Conservation (phyloP, 2,113 vertebrate genomes). For the Neogobius melanostomus region DNA sequence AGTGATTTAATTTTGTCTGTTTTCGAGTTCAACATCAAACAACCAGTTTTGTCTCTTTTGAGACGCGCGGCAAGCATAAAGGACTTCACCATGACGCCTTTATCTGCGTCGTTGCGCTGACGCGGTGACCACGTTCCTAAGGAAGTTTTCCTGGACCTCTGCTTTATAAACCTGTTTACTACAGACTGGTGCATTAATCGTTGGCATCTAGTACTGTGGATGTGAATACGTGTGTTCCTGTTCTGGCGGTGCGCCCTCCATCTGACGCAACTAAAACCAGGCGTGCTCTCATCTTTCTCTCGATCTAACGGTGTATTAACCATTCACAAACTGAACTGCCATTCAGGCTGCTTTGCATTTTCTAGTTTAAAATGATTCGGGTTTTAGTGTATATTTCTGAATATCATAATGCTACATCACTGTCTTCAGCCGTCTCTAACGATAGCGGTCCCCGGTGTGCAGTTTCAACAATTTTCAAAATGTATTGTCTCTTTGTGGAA, state of each 20-base stretch:
- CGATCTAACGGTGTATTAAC: slow-evolving; percentile 59
- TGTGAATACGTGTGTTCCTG: slow-evolving; percentile 49
- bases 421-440: slow-evolving; percentile 61
- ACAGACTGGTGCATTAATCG: slow-evolving; percentile 67
- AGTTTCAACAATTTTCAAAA: slow-evolving; percentile 55
- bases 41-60: slow-evolving; percentile 32
- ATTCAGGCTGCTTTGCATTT: slow-evolving; percentile 20
- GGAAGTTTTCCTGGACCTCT: slow-evolving; percentile 35
- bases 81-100: slow-evolving; percentile 50
- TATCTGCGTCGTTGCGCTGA: slow-evolving; percentile 59
- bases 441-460: slow-evolving; percentile 42
- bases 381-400: slow-evolving; percentile 69
- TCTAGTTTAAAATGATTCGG: slow-evolving; percentile 65
- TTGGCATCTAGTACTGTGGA: slow-evolving; percentile 33
- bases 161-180: slow-evolving; percentile 49
- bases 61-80: slow-evolving; percentile 37
- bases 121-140: background rate
- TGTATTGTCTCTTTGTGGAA: slow-evolving; percentile 22
- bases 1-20: slow-evolving; percentile 64
- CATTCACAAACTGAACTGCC: slow-evolving; percentile 50
- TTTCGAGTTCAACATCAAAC: slow-evolving; percentile 66
- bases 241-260: slow-evolving; percentile 59
- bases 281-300: slow-evolving; percentile 43
- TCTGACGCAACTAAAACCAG: slow-evolving; percentile 65
- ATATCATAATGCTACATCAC: slow-evolving; percentile 73